Conservation (phyloP, 2,888 invertebrate species). For the Mythimna ferrago region DNA sequence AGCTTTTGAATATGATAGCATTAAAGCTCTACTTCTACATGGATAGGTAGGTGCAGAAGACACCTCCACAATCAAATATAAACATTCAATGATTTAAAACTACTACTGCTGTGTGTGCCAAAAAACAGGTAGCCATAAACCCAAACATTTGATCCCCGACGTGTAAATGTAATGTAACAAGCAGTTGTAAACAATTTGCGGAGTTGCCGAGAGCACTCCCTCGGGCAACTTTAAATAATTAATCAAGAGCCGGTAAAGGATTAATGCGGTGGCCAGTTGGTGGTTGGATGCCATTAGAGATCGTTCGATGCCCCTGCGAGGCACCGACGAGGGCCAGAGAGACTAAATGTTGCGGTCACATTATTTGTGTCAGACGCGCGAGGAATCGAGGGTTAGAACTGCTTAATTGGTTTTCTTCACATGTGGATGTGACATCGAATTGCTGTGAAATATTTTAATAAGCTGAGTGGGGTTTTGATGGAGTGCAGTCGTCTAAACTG, state of each 20-base stretch:
- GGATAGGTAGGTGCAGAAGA: neutral
- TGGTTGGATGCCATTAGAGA: conserved; percentile 89
- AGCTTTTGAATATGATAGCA: neutral
- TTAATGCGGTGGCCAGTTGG: conserved; percentile 90
- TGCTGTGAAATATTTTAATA: conserved; percentile 47
- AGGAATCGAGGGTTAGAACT: conserved; percentile 69
- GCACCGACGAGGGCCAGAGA: conserved; percentile 60
- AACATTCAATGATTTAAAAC: neutral
- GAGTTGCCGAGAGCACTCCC: conserved; percentile 75
- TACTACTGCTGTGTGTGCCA: neutral
- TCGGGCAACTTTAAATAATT: conserved; percentile 88
- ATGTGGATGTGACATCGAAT: conserved; percentile 58
- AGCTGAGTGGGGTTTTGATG: conserved; percentile 17
- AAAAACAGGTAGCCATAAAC: conserved; percentile 48
- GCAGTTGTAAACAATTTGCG: conserved; percentile 83
- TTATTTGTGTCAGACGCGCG: conserved; percentile 79
- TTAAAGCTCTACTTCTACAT: neutral
- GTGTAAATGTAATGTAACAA: conserved; percentile 65
- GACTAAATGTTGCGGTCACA: conserved; percentile 87
- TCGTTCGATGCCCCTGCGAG: conserved; percentile 82
- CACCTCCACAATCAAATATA: neutral
- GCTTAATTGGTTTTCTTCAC: conserved; percentile 70
- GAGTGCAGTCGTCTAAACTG: too few relatives aligned
- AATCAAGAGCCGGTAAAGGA: conserved; percentile 89
- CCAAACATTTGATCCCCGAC: conserved; percentile 45